Base-by-base conservation (phyloP, 2,888 invertebrate species). In the Orthosia gothica region DNA sequence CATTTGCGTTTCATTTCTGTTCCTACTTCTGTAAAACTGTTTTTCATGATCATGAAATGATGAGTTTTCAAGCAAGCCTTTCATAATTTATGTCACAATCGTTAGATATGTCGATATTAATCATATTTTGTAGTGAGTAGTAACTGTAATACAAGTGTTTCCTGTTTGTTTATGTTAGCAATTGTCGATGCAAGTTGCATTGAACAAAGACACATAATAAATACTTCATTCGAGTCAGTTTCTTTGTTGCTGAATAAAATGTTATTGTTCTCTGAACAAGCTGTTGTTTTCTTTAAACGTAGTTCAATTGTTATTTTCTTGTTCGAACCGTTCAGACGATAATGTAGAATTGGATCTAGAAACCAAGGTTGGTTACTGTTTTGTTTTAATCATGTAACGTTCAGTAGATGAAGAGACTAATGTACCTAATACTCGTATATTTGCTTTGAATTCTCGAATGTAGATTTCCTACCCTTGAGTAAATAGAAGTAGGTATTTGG, bases 241-340 rank as follows among this genome's bases (percentile, higher is more conserved):
- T 89, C 91, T 91, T 92, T 92, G 90, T 91, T 86, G 87, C 84
- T 87, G 79, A 77, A 83, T 89, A 87, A 86, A 89, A 86, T 86
- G 83, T 86, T 87, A 89, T 90, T 87, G 88, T 89, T 86, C 72
- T 74, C 58, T 72, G 75, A 75, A 57, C 76, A 74, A 71, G 57
- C 50, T 64, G 75, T 45, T 75, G 80, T 85, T 80, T 76, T 83
- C 78, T 73, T 76, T 79, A 80, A 77, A 75, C 71, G 26, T 70
- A 70, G 76, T 65, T 74, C 82, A 67, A 78, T 86, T 85, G 72
- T 82, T 74, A 79, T 79, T 79, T 84, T 76, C 76, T 82, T 77
- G 58, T 69, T 65, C 47, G 70, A 70, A 76, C 45, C 70, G 58
- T 73, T 70, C 69, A 49, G 50, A 47, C 20, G 23, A 71, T 62